Conservation (phyloP, 2,888 invertebrate species). For the Ennomos fuscantarius region DNA sequence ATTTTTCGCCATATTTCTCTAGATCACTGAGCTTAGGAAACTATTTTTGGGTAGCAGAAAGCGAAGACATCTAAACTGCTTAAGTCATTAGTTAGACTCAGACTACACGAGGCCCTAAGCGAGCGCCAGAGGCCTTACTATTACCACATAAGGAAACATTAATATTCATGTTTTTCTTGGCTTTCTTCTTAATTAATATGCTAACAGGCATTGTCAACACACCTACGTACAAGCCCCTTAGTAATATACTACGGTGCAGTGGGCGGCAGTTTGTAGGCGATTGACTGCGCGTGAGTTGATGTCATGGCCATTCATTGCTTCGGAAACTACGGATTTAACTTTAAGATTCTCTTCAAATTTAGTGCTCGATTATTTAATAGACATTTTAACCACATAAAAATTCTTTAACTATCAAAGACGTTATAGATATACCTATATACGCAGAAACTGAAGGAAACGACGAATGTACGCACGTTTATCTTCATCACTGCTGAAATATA, state of each 20-base stretch:
- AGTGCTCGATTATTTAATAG: conserved; percentile 24
- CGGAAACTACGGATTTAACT: conserved; percentile 40
- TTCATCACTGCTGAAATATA: conserved; percentile 13
- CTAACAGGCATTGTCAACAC: conserved; percentile 80
- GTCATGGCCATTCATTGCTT: conserved; percentile 70
- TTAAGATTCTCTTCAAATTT: conserved; percentile 30
- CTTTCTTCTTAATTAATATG: conserved; percentile 84
- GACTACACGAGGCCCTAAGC: conserved; percentile 28
- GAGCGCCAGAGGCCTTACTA: conserved; percentile 39
- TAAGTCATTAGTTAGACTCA: conserved; percentile 25
- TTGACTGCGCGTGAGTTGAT: conserved; percentile 65
- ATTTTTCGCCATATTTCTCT: neutral
- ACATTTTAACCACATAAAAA: conserved; percentile 14
- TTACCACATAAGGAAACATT: conserved; percentile 59
- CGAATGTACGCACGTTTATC: conserved; percentile 29
- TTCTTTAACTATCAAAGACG: conserved; percentile 19
- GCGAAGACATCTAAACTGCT: conserved; percentile 2
- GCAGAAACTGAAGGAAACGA: conserved; percentile 18
- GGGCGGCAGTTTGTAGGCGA: conserved; percentile 66
- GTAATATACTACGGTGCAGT: conserved; percentile 54
- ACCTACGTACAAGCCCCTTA: conserved; percentile 67
- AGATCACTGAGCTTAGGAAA: neutral
- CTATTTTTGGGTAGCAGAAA: neutral
- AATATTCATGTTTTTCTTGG: conserved; percentile 74
- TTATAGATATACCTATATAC: conserved; percentile 8